Base-by-base conservation (phyloP, 2,113 vertebrate species). In the Channa maculata region DNA sequence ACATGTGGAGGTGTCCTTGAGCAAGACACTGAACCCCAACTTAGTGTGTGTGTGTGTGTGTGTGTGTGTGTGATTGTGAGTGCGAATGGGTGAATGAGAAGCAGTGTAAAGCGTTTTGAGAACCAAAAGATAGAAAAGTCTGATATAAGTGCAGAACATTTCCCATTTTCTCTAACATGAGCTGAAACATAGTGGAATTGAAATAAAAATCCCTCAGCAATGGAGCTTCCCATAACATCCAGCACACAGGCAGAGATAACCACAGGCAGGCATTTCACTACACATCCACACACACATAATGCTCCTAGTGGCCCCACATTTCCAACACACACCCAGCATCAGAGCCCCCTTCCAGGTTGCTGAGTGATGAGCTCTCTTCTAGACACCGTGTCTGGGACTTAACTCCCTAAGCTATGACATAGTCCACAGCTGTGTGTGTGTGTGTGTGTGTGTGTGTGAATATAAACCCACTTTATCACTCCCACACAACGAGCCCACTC, bases 361-460 rank as follows among this genome's bases (percentile, higher is more conserved):
- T 80, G 87, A 88, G 79, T 73, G 82, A 86, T 79, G 64, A 63
- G 24, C 57, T 44, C 36, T 49, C 64, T 36, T 67, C 68, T 71
- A 87, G 89, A 87, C 90, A 77, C 59, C 41, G 13, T 78, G 87
- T 91, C 88, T 91, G 83, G 62, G 82, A 67, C 65, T 77, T 55
- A 66, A 72, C 79, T 79, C 77, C 71, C 59, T 55, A 59, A 83
- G 67, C 71, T 77, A 15, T 75, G 88, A 84, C 75, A 79, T 37
- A 79, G 70, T 60, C 80, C 73, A 79, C 48, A 64, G 60, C n/a
- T 57, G 44, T 48, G 48, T 65, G 68, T 70, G 43, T 65, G 48
- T 57, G 65, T 67, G 61, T 71, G 72, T 60, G 46, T 52, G 37
- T 50, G 43, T 73, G 13, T 24, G 46, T 46, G 8, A 33, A 46